These are phyloP conservation scores for Saiga tatarica DNA, from an alignment of 2,113 vertebrate species.

Conservation along the genomic window DNA sequence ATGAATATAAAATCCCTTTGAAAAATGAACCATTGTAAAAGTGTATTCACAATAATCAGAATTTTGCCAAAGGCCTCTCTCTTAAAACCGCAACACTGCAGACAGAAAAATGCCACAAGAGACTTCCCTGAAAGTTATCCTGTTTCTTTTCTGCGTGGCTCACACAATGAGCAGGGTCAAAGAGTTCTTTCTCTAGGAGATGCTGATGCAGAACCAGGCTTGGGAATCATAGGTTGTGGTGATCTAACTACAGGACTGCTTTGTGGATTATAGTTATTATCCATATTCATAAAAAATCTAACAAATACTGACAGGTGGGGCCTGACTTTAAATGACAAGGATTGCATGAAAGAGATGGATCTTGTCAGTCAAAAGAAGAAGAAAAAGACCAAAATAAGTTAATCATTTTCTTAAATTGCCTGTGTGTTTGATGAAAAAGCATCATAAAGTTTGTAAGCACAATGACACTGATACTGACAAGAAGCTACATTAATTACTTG, in stretches of 20 bases:
- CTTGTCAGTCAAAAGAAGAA: constrained; percentile 8
- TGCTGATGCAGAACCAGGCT: background rate
- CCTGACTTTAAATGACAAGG: background rate
- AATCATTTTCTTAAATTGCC: background rate
- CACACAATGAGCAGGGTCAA: background rate
- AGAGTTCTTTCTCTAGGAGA: background rate
- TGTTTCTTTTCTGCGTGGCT: background rate
- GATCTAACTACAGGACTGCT: background rate
- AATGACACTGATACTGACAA: background rate
- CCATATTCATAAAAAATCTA: background rate
- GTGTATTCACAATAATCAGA: background rate
- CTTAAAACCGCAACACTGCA: background rate
- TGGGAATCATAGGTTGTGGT: background rate
- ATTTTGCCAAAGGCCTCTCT: constrained; percentile 30
- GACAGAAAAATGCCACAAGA: background rate
- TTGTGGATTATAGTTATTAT: constrained; percentile 42
- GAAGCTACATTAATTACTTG: background rate
- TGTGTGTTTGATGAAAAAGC: background rate
- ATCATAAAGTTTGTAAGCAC: background rate
- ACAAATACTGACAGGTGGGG: background rate
- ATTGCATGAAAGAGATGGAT: background rate
- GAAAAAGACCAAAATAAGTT: background rate
- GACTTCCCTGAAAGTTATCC: background rate
- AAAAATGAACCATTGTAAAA: background rate
- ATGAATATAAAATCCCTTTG: background rate